Conservation (phyloP, 2,797 vertebrate genomes). For the Gephyroberyx darwinii region DNA sequence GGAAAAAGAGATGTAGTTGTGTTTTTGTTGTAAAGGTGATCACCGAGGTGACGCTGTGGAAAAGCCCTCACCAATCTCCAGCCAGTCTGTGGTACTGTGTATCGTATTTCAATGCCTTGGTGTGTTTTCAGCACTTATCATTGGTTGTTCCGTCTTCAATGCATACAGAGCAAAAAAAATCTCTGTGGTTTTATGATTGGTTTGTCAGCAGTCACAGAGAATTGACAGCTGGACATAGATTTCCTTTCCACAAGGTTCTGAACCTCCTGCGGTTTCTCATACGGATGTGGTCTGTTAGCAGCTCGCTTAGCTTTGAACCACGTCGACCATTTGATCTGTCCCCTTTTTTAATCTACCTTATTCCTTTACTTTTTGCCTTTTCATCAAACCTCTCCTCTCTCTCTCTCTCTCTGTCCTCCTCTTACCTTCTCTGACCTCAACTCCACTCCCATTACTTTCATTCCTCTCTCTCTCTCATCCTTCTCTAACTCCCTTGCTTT, state of each 20-base stretch:
- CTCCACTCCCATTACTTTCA: constrained; percentile 54
- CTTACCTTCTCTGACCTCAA: constrained; percentile 8
- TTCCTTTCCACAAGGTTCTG: constrained; percentile 54
- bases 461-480: constrained; percentile 42
- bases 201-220: constrained; percentile 61
- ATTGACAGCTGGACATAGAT: constrained; percentile 43
- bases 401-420: constrained; percentile 4
- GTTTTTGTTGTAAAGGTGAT: constrained; percentile 30
- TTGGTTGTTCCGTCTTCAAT: constrained; percentile 41
- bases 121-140: neutral
- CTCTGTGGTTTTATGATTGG: constrained; percentile 42
- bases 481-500: constrained; percentile 33
- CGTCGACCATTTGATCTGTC: constrained; percentile 63
- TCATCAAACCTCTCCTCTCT: constrained; percentile 22
- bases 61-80: neutral
- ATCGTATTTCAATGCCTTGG: neutral
- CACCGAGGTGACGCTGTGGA: neutral
- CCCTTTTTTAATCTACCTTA: constrained; percentile 53
- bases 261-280: constrained; percentile 61
- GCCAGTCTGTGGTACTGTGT: neutral
- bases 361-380: constrained; percentile 38
- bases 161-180: constrained; percentile 12
- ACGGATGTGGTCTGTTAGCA: constrained; percentile 47
- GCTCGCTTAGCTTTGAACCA: constrained; percentile 43
- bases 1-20: constrained; percentile 34